Evolutionary conservation across 2,888 invertebrate species (phyloP).

Genomic region (Laothoe populi): DNA sequence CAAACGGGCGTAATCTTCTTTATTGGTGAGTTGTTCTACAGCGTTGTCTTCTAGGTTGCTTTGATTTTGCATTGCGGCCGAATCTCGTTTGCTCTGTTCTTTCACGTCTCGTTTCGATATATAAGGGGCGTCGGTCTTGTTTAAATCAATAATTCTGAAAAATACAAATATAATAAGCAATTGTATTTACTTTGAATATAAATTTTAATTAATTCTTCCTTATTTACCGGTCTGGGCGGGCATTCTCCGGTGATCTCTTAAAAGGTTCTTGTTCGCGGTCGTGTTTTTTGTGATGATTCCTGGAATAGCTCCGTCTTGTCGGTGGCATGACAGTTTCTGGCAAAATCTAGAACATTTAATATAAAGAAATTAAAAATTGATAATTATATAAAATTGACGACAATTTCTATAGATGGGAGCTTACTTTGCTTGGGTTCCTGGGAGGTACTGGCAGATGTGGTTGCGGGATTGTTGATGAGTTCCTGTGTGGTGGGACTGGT

Average conservation of each 20-base stretch:
- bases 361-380: too few species aligned
- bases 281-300: conserved; percentile 76
- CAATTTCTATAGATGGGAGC: conserved; percentile 34
- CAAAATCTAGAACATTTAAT: conserved; percentile 61
- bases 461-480: conserved; percentile 83
- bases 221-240: conserved; percentile 70
- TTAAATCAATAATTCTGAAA: conserved; percentile 82
- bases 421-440: conserved; percentile 78
- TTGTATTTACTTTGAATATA: background rate
- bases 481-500: conserved; percentile 95
- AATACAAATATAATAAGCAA: background rate
- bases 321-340: conserved; percentile 82
- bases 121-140: conserved; percentile 76
- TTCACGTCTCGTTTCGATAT: conserved; percentile 70
- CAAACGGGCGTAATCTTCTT: conserved; percentile 77
- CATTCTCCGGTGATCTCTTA: conserved; percentile 75
- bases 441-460: conserved; percentile 69
- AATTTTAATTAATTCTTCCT: background rate
- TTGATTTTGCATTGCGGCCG: conserved; percentile 55
- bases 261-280: conserved; percentile 71
- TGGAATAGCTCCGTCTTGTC: conserved; percentile 73
- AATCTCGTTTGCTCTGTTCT: conserved; percentile 65
- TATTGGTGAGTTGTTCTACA: conserved; percentile 74
- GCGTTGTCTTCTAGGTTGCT: conserved; percentile 69
- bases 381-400: too few species aligned